Base-by-base conservation (phyloP, 2,797 vertebrate species). In the Tauraco hartlaubi region DNA sequence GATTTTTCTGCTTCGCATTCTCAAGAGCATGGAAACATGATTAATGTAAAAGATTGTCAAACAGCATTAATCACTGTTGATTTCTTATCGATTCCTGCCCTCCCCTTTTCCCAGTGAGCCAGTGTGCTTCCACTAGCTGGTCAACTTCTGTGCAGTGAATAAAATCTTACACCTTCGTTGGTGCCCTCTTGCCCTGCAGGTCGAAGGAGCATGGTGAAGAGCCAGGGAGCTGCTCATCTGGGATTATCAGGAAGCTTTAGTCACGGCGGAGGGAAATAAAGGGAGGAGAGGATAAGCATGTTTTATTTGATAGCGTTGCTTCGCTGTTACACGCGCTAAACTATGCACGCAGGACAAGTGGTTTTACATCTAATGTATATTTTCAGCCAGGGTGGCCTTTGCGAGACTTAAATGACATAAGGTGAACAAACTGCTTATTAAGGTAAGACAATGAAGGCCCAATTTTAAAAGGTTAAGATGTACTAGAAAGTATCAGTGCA, bases 401-500 rank as follows among this genome's bases (percentile, higher is more conserved):
- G 97, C 46, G 69, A 97, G 97, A 91, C 96, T 66, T 83, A 97
- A 95, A 94, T 97, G 97, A 98, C 95, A 96, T 79, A 95, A 98
- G 98, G 98, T 98, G 98, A 98, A 96, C 98, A 98, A 98, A 98
- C 98, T 98, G 97, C 98, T 98, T 98, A 98, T 98, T 98, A 98
- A 98, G 97, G 97, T 98, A 97, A 98, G 97, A 98, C 98, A 98
- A 98, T 96, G 97, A 97, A 98, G 93, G 96, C 96, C 91, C 94
- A 96, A 94, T 98, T 98, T 97, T 96, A 97, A 98, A 98, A 98
- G 98, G 98, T 98, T 98, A 98, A 98, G 97, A 97, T 96, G 95
- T 98, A 97, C 97, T 98, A 89, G 72, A 94, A 98, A 97, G 97
- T 98, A 97, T 98, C 97, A 97, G 97, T 77, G 72, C 96, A 96